Evolutionary conservation across 2,888 invertebrate genomes (phyloP), one percentile per base, ranked within the genome.

Genomic region (Agrochola litura): DNA sequence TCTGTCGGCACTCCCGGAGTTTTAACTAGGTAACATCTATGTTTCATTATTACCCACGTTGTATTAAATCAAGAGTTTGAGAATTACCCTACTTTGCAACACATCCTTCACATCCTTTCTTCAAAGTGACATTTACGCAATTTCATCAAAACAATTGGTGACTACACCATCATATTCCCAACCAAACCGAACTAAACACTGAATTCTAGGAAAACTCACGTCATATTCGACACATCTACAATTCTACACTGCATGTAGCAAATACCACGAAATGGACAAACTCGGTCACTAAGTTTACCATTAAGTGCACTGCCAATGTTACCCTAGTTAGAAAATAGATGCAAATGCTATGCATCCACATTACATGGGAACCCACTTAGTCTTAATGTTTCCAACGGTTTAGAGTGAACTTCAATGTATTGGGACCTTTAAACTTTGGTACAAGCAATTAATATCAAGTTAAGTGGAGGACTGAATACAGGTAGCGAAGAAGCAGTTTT

Each of bases 341-440:
- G 89, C 82, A 87, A 88, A 88, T 87, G 70, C 41, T 65, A 77
- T 86, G 81, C 82, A 76, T 74, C 67, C 67, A 88, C 85, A 82
- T 69, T 77, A 88, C 87, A 88, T 30, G 74, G 76, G 76, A 85
- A 82, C 41, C 76, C 83, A 87, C 87, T 88, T 87, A 87, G 22
- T 22, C 87, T 88, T 87, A 87, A n/a, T 22, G 79, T 79, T 82
- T 76, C 84, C 82, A 87, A 86, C 85, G 79, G 86, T 83, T 84
- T 83, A 76, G 83, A 90, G 86, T 87, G 86, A 86, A 86, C 89
- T 90, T 89, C 88, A 82, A 86, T 89, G 92, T 91, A 87, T 85
- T 81, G 79, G 79, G 85, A 92, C 89, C 90, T 91, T 89, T 90
- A 82, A 90, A 91, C 90, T 83, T 79, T 65, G 72, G 54, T 86